A percentile compares a stretch with the other conserved stretches of the same genome.
Evolutionary conservation across 2,888 invertebrate species (phyloP).

Genomic region (Lithophane ornitopus): DNA sequence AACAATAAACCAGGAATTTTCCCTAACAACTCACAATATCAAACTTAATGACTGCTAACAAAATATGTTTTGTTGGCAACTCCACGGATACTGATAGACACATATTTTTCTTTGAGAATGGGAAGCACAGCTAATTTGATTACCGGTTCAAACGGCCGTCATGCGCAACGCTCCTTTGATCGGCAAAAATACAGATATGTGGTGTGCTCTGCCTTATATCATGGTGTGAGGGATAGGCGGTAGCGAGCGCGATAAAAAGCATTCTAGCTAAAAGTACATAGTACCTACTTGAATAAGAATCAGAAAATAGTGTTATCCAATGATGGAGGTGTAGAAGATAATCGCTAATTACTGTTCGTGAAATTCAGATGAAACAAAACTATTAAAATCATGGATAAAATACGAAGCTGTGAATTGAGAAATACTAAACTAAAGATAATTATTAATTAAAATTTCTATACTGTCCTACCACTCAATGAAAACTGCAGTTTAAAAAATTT

Average conservation of each 20-base stretch:
- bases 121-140: slow-evolving; percentile 90
- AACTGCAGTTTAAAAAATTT: background rate
- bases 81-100: slow-evolving; percentile 84
- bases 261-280: background rate
- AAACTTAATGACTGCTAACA: slow-evolving; percentile 51
- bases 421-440: too few relatives aligned
- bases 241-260: slow-evolving; percentile 49
- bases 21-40: slow-evolving; percentile 24
- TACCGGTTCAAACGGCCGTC: slow-evolving; percentile 90
- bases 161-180: slow-evolving; percentile 88
- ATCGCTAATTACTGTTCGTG: background rate
- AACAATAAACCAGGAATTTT: background rate
- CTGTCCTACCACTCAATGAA: background rate
- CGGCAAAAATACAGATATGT: slow-evolving; percentile 90
- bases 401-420: background rate
- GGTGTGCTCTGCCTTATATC: slow-evolving; percentile 79
- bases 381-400: background rate
- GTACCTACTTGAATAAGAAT: too few relatives aligned
- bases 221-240: slow-evolving; percentile 55
- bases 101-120: slow-evolving; percentile 89
- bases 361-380: too few relatives aligned
- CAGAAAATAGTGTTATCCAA: background rate
- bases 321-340: background rate
- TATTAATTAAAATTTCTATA: too few relatives aligned
- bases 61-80: slow-evolving; percentile 60